phyloP scores from a whole-genome alignment of 2,888 invertebrate species.

The Andrena trimmerana region DNA sequence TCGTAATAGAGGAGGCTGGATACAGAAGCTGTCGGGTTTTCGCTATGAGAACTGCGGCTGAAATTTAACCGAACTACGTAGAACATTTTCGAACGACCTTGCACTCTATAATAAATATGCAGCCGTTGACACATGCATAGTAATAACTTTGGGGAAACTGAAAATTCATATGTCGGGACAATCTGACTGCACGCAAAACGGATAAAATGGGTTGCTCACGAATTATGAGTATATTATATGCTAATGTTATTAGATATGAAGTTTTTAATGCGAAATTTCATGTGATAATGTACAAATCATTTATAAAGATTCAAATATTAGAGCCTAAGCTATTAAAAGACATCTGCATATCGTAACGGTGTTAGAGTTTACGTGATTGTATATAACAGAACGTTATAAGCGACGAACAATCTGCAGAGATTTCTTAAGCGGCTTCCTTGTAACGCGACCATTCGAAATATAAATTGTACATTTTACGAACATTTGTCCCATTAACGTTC shows the following conservation, averaged over 20 bases:
- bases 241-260: conserved; percentile 72
- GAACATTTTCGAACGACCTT: conserved; percentile 26
- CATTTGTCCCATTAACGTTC: conserved; percentile 26
- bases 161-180: conserved; percentile 29
- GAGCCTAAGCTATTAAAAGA: conserved; percentile 70
- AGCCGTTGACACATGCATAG: conserved; percentile 43
- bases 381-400: conserved; percentile 30
- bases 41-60: conserved; percentile 6
- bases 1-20: conserved; percentile 30
- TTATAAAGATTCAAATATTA: conserved; percentile 73
- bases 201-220: conserved; percentile 72
- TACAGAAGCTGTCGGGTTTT: conserved; percentile 24
- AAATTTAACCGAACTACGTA: conserved; percentile 9
- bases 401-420: conserved; percentile 23
- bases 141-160: conserved; percentile 14
- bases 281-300: conserved; percentile 81
- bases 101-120: background rate
- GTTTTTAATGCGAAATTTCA: conserved; percentile 76
- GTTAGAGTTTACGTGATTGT: conserved; percentile 42
- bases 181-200: conserved; percentile 20
- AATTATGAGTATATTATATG: conserved; percentile 72
- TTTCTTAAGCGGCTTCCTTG: conserved; percentile 19
- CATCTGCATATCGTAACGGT: conserved; percentile 69
- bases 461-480: conserved; percentile 38
- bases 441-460: conserved; percentile 17